Percentiles rank a stretch among this genome's conserved stretches.
Conservation (phyloP, 2,113 vertebrate species). For the Hypomesus transpacificus region DNA sequence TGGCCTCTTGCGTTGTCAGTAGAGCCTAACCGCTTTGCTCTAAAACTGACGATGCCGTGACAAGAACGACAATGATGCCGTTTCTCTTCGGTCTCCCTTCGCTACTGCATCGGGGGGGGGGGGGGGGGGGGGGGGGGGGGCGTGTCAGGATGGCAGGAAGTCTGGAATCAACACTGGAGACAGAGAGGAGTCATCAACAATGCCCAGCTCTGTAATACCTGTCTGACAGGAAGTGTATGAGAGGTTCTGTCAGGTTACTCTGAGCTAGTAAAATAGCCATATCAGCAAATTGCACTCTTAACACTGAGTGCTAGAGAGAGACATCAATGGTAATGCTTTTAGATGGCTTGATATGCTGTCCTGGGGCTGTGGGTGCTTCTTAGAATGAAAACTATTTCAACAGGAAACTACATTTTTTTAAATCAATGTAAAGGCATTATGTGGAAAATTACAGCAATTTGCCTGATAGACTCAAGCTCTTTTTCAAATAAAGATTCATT, state of each 20-base stretch:
- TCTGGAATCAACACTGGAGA: neutral
- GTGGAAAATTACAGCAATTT: no score
- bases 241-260: neutral
- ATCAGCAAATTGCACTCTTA: constrained; percentile 23
- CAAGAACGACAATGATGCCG: neutral
- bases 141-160: neutral
- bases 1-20: neutral
- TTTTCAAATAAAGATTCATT: no score
- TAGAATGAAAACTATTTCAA: neutral
- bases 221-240: neutral
- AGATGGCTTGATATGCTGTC: constrained; percentile 6
- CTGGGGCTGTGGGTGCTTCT: constrained; percentile 15
- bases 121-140: no score
- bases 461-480: no score
- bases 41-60: neutral
- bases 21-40: neutral
- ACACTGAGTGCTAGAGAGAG: constrained; percentile 9
- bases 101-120: no score
- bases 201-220: neutral
- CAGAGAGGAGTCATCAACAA: constrained; percentile 4
- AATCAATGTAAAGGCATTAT: no score
- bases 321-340: constrained; percentile 27
- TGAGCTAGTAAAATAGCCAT: neutral
- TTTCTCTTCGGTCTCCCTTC: neutral
- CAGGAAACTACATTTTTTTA: neutral